These are phyloP conservation scores for Drosophila pectinifera DNA, from an alignment of 1,140 invertebrate species.

Conservation along the genomic window DNA sequence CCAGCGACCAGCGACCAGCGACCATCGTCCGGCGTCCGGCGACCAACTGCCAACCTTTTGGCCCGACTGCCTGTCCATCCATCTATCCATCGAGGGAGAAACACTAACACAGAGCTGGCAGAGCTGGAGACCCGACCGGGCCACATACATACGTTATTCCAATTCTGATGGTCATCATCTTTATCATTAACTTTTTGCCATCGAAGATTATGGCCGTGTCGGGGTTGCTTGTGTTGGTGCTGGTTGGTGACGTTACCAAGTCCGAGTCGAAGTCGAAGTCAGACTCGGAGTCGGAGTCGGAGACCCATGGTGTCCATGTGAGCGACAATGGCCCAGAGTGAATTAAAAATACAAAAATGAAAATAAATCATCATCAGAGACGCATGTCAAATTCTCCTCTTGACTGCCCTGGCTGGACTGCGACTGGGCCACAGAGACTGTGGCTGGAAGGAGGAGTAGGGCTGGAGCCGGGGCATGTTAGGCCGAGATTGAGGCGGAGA, in stretches of 20 bases:
- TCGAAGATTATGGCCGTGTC: slow-evolving; percentile 62
- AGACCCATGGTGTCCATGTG: slow-evolving; percentile 42
- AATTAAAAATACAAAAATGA: slow-evolving; percentile 77
- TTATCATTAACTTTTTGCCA: slow-evolving; percentile 76
- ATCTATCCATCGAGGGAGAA: slow-evolving; percentile 57
- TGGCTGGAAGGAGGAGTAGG: not conserved
- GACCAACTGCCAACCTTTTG: slow-evolving; percentile 16
- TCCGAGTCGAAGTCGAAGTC: not conserved
- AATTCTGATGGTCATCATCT: slow-evolving; percentile 77
- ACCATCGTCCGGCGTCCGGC: slow-evolving; percentile 1
- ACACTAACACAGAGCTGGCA: not conserved
- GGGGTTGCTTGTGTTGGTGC: not conserved
- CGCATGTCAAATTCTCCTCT: slow-evolving; percentile 75
- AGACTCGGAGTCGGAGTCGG: not conserved
- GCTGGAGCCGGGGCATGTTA: not conserved
- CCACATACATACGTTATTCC: slow-evolving; percentile 66
- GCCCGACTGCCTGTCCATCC: slow-evolving; percentile 45
- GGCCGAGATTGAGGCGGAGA: slow-evolving; percentile 18
- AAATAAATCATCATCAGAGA: slow-evolving; percentile 78
- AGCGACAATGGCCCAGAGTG: slow-evolving; percentile 76
- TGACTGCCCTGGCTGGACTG: slow-evolving; percentile 49
- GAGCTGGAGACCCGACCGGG: slow-evolving; percentile 2
- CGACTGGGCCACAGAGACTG: slow-evolving; percentile 9
- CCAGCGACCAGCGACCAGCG: slow-evolving; percentile 1
- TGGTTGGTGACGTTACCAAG: slow-evolving; percentile 16